Base-by-base conservation (phyloP, 37 sponge, comb jelly and placozoan species). In the Halichondria panicea region DNA sequence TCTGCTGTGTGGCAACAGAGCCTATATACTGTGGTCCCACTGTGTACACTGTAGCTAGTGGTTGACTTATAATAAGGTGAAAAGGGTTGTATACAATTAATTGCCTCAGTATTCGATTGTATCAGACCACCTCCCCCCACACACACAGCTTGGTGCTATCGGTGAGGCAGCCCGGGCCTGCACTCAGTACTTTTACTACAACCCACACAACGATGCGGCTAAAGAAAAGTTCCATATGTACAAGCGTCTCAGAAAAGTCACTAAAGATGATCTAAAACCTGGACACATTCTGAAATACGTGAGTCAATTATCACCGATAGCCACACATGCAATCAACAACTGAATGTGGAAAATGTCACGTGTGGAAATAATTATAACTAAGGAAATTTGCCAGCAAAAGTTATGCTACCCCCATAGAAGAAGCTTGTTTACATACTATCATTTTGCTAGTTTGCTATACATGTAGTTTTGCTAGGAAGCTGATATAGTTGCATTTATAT, bases 151-250 rank as follows among this genome's bases (percentile, higher is more conserved):
- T 7, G 82, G 82, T 7, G 32, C 65, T 43, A 5, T 43, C 28
- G 54, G 38, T n/a, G 66, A 81, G 53, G 82, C 74, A 55, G 82
- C 82, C 19, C 64, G 53, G 57, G 57, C 82, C 2, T 48, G 74
- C 53, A 67, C 86, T 24, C 67, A 74, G 7, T 77, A 34, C 41
- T 9, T 19, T 27, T 78, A 86, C 50, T 42, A 72, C 38, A 72
- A 78, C 45, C 86, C 86, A 32, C 58, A 53, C 25, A 71, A 67
- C 74, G 57, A 18, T 4, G 46, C 70, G 27, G 62, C 72, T 21
- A 53, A 64, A 15, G 55, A 41, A 43, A 86, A 72, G 50, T 27
- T 79, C 45, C 42, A 18, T 25, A 79, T 41, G 46, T 78, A 86
- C 43, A 54, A 73, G 75, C 24, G 24, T 28, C 24, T 32, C 33